Conservation (phyloP, 35 echinoderm and acorn worm genomes). For the Heliocidaris erythrogramma region DNA sequence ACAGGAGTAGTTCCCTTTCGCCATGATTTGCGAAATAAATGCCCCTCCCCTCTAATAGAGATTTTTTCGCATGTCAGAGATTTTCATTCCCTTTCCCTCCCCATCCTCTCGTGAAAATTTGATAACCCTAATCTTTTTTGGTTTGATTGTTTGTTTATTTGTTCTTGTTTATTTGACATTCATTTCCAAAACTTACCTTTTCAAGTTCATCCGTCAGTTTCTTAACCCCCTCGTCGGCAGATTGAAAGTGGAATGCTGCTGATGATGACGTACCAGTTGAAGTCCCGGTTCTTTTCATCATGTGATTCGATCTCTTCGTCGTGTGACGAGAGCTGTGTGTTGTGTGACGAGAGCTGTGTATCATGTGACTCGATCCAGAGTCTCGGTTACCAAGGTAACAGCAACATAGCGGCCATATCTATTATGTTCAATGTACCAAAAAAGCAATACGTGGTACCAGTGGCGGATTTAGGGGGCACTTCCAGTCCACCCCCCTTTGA, state of each 20-base stretch:
- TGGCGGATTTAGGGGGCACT: too few relatives aligned
- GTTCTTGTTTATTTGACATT: too few relatives aligned
- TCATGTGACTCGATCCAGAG: not conserved
- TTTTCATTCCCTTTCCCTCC: too few relatives aligned
- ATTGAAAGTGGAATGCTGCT: not conserved
- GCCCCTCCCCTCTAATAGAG: too few relatives aligned
- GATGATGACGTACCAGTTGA: not conserved
- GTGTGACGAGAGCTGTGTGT: not conserved
- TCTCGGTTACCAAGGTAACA: not conserved
- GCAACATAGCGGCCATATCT: not conserved
- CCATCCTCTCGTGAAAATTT: too few relatives aligned
- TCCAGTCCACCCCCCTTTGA: too few relatives aligned
- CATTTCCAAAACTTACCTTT: not conserved
- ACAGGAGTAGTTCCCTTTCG: too few relatives aligned
- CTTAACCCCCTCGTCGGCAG: conserved; percentile 4
- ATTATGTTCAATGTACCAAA: not conserved
- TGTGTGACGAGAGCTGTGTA: not conserved
- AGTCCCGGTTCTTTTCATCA: not conserved
- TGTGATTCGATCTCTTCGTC: not conserved
- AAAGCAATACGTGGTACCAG: not conserved
- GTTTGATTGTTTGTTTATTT: too few relatives aligned
- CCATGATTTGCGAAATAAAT: too few relatives aligned
- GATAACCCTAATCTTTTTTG: too few relatives aligned
- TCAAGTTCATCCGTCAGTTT: not conserved
- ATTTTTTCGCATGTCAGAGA: too few relatives aligned